Evolutionary conservation across 2,888 invertebrate genomes (phyloP), one percentile per base, ranked within the genome.

Genomic region (Ptilodon capucinus): DNA sequence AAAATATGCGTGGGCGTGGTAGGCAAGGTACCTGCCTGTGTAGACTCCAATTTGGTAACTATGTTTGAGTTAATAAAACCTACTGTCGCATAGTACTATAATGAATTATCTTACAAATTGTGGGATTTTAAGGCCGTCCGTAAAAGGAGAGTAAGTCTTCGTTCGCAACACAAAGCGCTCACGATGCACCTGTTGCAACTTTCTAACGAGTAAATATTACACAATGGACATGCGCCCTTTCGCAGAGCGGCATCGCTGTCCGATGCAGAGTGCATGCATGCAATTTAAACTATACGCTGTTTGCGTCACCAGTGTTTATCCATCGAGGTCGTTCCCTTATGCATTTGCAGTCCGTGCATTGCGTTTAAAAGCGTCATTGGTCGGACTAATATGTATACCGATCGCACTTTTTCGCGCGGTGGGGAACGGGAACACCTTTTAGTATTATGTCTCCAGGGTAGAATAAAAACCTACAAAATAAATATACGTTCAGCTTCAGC

Each of bases 291-390:
- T 56, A 60, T 64, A 55, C 62, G 54, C 58, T 42, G 59, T 63
- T 67, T 74, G 69, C 74, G 76, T 76, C 74, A 75, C 51, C 52
- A 60, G 46, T 59, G 58, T 56, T 63, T 58, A 60, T 64, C 60
- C 61, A 50, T 48, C 58, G 66, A 68, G 71, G 65, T 54, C 67
- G 57, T 49, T 55, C 52, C 58, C 51, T 46, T 44, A 51, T 57
- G 62, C 53, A 58, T 66, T 57, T 56, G 52, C 48, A 58, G 60
- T 58, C 59, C 63, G 59, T 67, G 65, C 48, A 58, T 54, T 42
- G 54, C 36, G 45, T 58, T 45, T 46, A 42, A 47, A 61, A 60
- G 42, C 25, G 42, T 51, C n/a, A n/a, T n/a, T n/a, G n/a, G n/a
- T n/a, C 47, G 44, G 40, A 45, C 50, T 45, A 51, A 46, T 42